A percentile compares a stretch with the other conserved stretches of the same genome.
Conservation (phyloP, 2,888 invertebrate genomes). For the Perizoma affinitatum region DNA sequence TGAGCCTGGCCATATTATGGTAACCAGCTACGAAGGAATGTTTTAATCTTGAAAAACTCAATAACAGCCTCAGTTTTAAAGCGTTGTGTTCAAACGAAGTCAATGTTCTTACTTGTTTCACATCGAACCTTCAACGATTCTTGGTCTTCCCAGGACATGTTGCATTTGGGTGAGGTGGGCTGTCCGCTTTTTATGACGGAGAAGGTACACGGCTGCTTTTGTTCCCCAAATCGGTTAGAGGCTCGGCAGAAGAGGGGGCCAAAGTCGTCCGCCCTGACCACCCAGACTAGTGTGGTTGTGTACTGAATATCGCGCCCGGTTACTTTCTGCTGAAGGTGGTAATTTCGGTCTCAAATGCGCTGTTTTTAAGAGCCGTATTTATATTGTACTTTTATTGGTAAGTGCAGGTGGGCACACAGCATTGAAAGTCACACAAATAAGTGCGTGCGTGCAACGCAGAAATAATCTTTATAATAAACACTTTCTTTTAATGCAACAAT, state of each 20-base stretch:
- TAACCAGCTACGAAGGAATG: too few species aligned
- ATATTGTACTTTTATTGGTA: too few species aligned
- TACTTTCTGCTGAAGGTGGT: conserved; percentile 51
- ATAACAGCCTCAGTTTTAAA: too few species aligned
- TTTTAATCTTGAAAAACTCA: too few species aligned
- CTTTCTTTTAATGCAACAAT: too few species aligned
- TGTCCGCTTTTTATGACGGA: conserved; percentile 56
- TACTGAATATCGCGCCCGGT: conserved; percentile 57
- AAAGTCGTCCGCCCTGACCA: conserved; percentile 54
- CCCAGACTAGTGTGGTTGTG: conserved; percentile 64
- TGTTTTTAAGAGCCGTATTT: too few species aligned
- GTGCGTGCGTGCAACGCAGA: too few species aligned
- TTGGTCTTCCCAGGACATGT: conserved; percentile 44
- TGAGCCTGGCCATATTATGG: too few species aligned
- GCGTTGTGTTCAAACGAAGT: background rate
- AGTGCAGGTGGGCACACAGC: too few species aligned
- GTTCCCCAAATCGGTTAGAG: conserved; percentile 65
- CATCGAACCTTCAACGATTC: conserved; percentile 55
- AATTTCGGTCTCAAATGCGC: too few species aligned
- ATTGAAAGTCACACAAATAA: too few species aligned
- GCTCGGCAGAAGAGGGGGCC: conserved; percentile 65
- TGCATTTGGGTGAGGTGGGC: conserved; percentile 58
- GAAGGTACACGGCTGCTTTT: conserved; percentile 60
- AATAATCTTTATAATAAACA: too few species aligned
- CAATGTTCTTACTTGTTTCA: conserved; percentile 53